Evolutionary conservation across 2,113 vertebrate genomes (phyloP).

Genomic region (Pycnonotus jocosus): DNA sequence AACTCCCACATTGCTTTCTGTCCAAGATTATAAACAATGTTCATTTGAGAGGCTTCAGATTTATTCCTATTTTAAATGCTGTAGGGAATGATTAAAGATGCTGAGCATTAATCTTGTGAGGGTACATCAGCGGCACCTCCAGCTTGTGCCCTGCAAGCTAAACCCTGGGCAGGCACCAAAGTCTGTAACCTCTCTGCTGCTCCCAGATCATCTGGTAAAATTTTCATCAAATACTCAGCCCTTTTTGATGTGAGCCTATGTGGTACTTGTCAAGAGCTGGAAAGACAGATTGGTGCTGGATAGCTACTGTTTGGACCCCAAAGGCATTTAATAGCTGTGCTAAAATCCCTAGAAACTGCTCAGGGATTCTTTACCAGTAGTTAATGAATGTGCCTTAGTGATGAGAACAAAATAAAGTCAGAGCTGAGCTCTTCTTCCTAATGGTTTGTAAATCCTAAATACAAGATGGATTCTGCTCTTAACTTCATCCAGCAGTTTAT

Average conservation of each 20-base stretch:
- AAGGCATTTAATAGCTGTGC: not conserved
- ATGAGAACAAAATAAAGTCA: not conserved
- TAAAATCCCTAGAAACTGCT: not conserved
- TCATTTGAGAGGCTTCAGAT: not conserved
- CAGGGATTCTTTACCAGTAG: not conserved
- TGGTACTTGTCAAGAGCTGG: not conserved
- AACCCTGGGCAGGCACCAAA: not conserved
- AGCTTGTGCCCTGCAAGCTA: not conserved
- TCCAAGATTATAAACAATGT: not conserved
- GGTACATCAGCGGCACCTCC: not conserved
- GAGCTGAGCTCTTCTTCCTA: conserved; percentile 10
- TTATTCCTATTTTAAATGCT: not conserved
- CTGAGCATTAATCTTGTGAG: not conserved
- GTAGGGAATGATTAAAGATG: not conserved
- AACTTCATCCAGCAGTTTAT: conserved; percentile 29
- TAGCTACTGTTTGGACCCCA: conserved; percentile 9
- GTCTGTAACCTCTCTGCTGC: not conserved
- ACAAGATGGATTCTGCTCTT: not conserved
- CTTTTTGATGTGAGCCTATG: not conserved
- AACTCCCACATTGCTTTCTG: conserved; percentile 15
- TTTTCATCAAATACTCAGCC: not conserved
- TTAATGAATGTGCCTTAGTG: not conserved
- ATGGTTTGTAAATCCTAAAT: not conserved
- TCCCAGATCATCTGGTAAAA: not conserved
- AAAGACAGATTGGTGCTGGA: not conserved